These are phyloP conservation scores for Neodiprion fabricii DNA, from an alignment of 1,140 invertebrate species.

Conservation along the genomic window DNA sequence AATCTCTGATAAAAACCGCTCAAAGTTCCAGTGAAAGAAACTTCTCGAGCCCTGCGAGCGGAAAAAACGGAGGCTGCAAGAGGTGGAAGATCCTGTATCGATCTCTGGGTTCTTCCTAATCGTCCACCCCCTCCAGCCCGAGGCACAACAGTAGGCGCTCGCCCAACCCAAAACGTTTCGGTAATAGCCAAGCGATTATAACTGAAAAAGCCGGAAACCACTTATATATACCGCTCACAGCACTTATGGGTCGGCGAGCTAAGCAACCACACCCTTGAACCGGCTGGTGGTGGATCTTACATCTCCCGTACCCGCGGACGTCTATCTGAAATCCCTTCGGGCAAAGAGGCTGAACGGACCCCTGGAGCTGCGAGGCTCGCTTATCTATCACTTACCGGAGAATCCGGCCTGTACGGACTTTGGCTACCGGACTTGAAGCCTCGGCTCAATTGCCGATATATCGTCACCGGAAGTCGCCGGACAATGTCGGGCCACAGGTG, in stretches of 20 bases:
- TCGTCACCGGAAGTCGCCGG: background rate
- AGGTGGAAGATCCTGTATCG: constrained; percentile 15
- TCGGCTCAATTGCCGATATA: background rate
- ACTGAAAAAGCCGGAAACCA: constrained; percentile 62
- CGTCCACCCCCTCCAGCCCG: constrained; percentile 39
- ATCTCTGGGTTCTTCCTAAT: constrained; percentile 14
- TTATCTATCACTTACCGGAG: constrained; percentile 5
- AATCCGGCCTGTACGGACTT: background rate
- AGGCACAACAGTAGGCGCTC: constrained; percentile 57
- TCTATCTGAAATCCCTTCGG: constrained; percentile 2
- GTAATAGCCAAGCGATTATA: constrained; percentile 58
- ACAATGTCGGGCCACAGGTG: too few species aligned
- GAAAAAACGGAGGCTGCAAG: background rate
- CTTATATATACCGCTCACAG: constrained; percentile 44
- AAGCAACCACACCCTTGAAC: constrained; percentile 6
- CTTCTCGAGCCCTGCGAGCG: too few species aligned
- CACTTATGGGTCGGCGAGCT: constrained; percentile 1
- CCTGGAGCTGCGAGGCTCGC: constrained; percentile 4
- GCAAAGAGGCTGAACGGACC: background rate
- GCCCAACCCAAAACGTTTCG: constrained; percentile 52
- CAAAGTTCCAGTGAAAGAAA: too few species aligned
- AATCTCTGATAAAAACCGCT: too few species aligned
- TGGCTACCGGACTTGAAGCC: constrained; percentile 3
- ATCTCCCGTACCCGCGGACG: background rate
- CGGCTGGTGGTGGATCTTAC: constrained; percentile 1